phyloP scores from a whole-genome alignment of 2,113 vertebrate genomes.

The Uropsilus gracilis region DNA sequence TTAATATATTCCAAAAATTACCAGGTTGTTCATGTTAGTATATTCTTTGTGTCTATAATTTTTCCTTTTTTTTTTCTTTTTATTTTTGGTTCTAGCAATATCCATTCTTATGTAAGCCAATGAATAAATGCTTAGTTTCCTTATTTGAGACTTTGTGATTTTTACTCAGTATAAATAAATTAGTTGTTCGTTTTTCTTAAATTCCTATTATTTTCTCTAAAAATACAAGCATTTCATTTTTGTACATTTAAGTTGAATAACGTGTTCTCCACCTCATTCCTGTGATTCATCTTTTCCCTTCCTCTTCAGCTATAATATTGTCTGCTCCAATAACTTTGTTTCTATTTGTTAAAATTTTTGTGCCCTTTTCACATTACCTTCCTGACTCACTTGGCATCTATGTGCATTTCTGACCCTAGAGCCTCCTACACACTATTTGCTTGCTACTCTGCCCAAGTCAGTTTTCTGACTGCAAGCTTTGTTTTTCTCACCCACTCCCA shows the following conservation, averaged over 20 bases:
- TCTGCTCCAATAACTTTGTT: not conserved
- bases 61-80: not conserved
- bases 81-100: not conserved
- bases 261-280: not conserved
- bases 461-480: slow-evolving; percentile 62
- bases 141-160: not conserved
- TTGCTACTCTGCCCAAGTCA: not conserved
- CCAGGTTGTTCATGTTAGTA: not conserved
- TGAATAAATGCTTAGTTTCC: not conserved
- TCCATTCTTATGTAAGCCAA: not conserved
- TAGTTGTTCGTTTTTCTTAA: not conserved
- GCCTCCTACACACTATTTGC: slow-evolving; percentile 12
- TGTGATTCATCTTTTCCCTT: not conserved
- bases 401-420: slow-evolving; percentile 66
- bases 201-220: not conserved
- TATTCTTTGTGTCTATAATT: not conserved
- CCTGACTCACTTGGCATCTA: slow-evolving; percentile 50
- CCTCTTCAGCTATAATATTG: not conserved
- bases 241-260: not conserved
- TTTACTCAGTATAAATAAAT: not conserved
- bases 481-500: slow-evolving; percentile 66
- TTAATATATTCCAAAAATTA: not conserved
- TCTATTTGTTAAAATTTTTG: not conserved
- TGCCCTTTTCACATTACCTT: not conserved
- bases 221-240: not conserved